Evolutionary conservation across 2,113 vertebrate genomes (phyloP).

Genomic region (Brachyistius frenatus): DNA sequence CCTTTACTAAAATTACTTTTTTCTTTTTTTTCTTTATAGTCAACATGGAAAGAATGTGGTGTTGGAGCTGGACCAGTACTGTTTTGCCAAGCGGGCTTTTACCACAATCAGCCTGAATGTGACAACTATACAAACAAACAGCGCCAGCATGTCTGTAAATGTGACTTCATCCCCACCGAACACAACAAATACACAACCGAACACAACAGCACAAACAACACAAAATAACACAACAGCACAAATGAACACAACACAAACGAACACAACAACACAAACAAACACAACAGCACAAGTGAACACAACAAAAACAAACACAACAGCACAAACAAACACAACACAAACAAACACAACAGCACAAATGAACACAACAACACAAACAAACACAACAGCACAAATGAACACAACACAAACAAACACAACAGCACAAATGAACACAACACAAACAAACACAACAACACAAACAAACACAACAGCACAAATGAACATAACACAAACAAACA

Average conservation of each 20-base stretch:
- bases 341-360: no score
- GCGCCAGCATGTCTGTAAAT: constrained; percentile 5
- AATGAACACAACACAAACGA: no score
- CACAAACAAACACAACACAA: constrained; percentile 1
- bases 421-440: neutral
- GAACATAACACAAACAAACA: no score
- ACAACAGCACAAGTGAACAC: neutral
- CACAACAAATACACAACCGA: constrained; percentile 2
- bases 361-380: no score
- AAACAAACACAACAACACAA: no score
- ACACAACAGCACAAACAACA: neutral
- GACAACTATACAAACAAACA: constrained; percentile 27
- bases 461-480: no score
- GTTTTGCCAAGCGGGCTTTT: no score
- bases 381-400: no score
- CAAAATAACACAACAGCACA: no score
- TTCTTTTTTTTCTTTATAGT: constrained; percentile 53
- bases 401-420: neutral
- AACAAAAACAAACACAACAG: neutral
- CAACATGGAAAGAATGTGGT: constrained; percentile 40
- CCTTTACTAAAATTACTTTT: neutral
- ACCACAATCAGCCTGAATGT: constrained; percentile 26
- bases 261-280: no score
- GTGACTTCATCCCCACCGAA: constrained; percentile 15
- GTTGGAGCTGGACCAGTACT: constrained; percentile 58